Percentiles rank a stretch among this genome's conserved stretches.
Conservation (phyloP, 2,113 vertebrate species). For the Prionailurus bengalensis region DNA sequence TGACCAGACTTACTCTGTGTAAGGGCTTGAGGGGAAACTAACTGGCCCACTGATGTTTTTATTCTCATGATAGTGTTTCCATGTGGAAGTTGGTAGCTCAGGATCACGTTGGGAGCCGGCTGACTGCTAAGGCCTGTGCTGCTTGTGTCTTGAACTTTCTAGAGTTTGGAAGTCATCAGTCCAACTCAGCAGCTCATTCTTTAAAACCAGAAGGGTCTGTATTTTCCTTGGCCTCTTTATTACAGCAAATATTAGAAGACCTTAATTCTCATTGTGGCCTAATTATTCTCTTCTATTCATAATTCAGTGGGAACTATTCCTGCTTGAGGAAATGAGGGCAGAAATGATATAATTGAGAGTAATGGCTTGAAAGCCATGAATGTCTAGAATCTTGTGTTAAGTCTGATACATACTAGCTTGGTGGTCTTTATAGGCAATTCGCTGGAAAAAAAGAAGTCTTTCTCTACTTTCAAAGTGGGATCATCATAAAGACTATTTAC, state of each 20-base stretch:
- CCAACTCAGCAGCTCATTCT: conserved; percentile 51
- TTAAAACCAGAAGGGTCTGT: conserved; percentile 49
- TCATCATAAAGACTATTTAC: neutral
- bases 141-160: conserved; percentile 47
- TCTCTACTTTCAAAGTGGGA: neutral
- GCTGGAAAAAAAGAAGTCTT: neutral
- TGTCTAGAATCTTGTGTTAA: neutral
- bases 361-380: conserved; percentile 44
- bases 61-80: neutral
- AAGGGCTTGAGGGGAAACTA: neutral
- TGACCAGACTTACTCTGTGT: neutral
- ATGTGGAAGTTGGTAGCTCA: neutral
- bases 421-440: conserved; percentile 40
- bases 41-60: neutral
- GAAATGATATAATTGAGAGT: conserved; percentile 69
- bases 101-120: neutral
- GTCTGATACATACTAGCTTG: neutral
- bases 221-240: conserved; percentile 73
- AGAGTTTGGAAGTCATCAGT: conserved; percentile 58
- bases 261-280: conserved; percentile 56
- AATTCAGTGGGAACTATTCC: conserved; percentile 62
- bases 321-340: conserved; percentile 58
- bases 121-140: neutral
- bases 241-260: conserved; percentile 7
- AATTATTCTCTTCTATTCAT: conserved; percentile 64